A percentile compares a stretch with the other conserved stretches of the same genome.
Conservation (phyloP, 1,140 invertebrate species). For the Euschistus heros region DNA sequence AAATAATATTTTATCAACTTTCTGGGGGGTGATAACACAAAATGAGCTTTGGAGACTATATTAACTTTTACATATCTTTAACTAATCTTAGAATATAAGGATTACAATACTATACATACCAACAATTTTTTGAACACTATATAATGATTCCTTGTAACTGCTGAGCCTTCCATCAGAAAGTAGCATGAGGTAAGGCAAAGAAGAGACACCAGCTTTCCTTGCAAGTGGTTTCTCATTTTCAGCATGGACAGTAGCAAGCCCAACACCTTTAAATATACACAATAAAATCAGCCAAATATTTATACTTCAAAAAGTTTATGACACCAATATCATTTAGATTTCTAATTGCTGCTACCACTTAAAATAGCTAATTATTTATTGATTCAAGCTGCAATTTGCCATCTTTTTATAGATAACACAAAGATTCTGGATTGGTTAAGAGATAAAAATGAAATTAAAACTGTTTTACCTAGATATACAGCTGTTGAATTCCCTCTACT, state of each 20-base stretch:
- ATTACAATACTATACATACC: constrained; percentile 39
- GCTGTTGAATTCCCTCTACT: too few species aligned
- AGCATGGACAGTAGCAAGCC: constrained; percentile 70
- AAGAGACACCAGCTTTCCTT: constrained; percentile 62
- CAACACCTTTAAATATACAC: constrained; percentile 43
- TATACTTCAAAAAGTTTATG: too few species aligned
- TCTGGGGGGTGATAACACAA: neutral
- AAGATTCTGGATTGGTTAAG: too few species aligned
- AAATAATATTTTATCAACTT: too few species aligned
- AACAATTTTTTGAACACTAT: constrained; percentile 66
- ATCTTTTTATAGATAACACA: too few species aligned
- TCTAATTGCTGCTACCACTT: too few species aligned
- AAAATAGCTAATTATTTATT: too few species aligned
- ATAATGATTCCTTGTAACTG: constrained; percentile 65
- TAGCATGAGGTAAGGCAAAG: constrained; percentile 70
- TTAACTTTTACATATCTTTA: too few species aligned
- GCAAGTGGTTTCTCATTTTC: constrained; percentile 64
- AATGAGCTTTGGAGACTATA: neutral
- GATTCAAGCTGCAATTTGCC: too few species aligned
- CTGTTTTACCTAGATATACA: too few species aligned
- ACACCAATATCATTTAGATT: too few species aligned
- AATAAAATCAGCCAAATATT: neutral
- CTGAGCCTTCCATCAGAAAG: constrained; percentile 68
- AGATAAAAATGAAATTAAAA: too few species aligned
- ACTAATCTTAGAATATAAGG: neutral